These are phyloP conservation scores for Microchirus variegatus DNA, from an alignment of 2,797 vertebrate genomes.

Conservation along the genomic window DNA sequence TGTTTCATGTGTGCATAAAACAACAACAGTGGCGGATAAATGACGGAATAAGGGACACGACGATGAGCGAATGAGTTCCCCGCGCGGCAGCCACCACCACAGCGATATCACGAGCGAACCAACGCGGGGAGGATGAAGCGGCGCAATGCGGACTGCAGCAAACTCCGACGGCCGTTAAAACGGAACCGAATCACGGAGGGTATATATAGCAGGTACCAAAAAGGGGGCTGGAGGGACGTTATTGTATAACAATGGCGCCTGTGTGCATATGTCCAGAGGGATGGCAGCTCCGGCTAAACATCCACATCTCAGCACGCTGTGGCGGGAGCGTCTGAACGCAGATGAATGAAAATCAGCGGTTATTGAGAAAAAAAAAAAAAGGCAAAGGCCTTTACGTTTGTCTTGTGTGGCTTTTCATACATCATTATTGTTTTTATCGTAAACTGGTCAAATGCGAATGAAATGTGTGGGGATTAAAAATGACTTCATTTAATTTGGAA, in stretches of 20 bases:
- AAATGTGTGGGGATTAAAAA: background rate
- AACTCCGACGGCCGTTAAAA: slow-evolving; percentile 97
- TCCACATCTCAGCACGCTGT: background rate
- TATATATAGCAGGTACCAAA: slow-evolving; percentile 93
- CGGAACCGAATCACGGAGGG: slow-evolving; percentile 98
- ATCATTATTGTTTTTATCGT: slow-evolving; percentile 2
- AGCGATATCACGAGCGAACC: slow-evolving; percentile 77
- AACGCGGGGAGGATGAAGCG: slow-evolving; percentile 93
- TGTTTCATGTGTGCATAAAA: slow-evolving; percentile 82
- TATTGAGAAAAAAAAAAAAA: slow-evolving; percentile 31
- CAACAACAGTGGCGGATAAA: slow-evolving; percentile 77
- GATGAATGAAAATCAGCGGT: slow-evolving; percentile 27
- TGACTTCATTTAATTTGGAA: background rate
- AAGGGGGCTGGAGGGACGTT: slow-evolving; percentile 60
- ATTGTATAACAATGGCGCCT: slow-evolving; percentile 75
- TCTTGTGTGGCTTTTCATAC: slow-evolving; percentile 19
- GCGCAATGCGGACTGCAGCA: slow-evolving; percentile 99
- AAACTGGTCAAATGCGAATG: background rate
- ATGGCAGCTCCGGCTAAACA: slow-evolving; percentile 12
- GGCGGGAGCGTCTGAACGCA: background rate
- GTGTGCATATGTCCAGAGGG: slow-evolving; percentile 51
- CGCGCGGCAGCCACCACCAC: slow-evolving; percentile 57
- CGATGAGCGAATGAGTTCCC: slow-evolving; percentile 68
- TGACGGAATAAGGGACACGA: slow-evolving; percentile 60
- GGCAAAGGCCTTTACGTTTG: slow-evolving; percentile 46